Evolutionary conservation across 37 sponge, comb jelly and placozoan species (phyloP).

Genomic region (Mnemiopsis leidyi): DNA sequence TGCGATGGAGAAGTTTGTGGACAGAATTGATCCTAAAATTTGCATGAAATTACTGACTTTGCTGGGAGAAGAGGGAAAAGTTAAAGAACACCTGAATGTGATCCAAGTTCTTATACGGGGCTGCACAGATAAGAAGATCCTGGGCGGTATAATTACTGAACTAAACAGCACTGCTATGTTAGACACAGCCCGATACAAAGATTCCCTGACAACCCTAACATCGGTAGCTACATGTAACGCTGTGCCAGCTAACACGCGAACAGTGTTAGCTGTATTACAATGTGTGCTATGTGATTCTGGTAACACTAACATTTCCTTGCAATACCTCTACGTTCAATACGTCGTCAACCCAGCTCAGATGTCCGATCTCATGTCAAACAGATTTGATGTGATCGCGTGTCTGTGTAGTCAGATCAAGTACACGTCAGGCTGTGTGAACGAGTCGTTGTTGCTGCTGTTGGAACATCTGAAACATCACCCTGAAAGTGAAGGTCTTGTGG

Average conservation of each 20-base stretch:
- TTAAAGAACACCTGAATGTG: not conserved
- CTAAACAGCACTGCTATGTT: not conserved
- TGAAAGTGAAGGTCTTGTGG: not conserved
- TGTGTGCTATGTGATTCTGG: constrained; percentile 50
- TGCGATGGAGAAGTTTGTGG: not conserved
- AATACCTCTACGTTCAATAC: constrained; percentile 47
- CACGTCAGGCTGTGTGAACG: not conserved
- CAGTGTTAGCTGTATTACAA: constrained; percentile 21
- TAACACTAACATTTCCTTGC: not conserved
- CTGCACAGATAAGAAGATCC: constrained; percentile 27
- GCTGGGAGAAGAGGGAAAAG: not conserved
- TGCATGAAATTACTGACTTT: not conserved
- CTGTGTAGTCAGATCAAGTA: not conserved
- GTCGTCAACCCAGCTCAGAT: not conserved
- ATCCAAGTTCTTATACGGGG: not conserved
- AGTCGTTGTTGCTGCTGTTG: not conserved
- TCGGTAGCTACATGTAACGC: not conserved
- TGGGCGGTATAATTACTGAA: not conserved
- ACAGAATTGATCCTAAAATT: not conserved
- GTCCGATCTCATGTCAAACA: not conserved
- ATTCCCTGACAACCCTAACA: not conserved
- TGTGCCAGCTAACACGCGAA: not conserved
- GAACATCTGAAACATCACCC: not conserved
- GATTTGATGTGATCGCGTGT: constrained; percentile 45
- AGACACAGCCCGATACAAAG: not conserved